Evolutionary conservation across 2,797 vertebrate species (phyloP), one percentile per base, ranked within the genome.

Genomic region (Rhinogobio ventralis): DNA sequence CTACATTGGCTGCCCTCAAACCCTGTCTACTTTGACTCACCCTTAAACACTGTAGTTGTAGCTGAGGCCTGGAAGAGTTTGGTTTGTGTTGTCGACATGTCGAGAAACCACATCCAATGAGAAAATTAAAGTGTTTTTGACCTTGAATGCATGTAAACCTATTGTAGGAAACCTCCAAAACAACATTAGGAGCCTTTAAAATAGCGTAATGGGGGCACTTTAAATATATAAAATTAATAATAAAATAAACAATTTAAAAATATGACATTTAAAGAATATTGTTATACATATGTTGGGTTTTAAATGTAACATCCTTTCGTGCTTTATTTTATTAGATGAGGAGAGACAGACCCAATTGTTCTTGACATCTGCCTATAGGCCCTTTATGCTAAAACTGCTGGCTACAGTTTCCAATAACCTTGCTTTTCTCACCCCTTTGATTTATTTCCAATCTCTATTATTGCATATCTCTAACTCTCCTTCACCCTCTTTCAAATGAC

Each of bases 361-460:
- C 90, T 89, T 88, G 46, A 74, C 20, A 19, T 39, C 1, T 80
- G 53, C 89, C 86, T 60, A 82, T 85, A 84, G 86, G 86, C 20
- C 25, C 87, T 83, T 72, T 51, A 23, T 14, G 15, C 23, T 79
- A 28, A 49, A 71, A 46, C 20, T 39, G 39, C 87, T 87, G 83
- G 87, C 87, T 86, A 88, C 55, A 77, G 67, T 89, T 85, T 90
- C 90, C 86, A 90, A 81, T 87, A 91, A 88, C 84, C 84, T 88
- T 87, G 86, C 73, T 83, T 86, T 64, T 51, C 88, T 87, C 87
- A 85, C 87, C n/a, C 83, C 28, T 84, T 82, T 90, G 90, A 93
- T 93, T 92, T 89, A 92, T 92, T 81, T 88, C 46, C 77, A 3
- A 19, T 85, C 64, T 86, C 55, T 88, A n/a, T n/a, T 83, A 89